Conservation (phyloP, 2,797 vertebrate genomes). For the Gymnothorax reevesii region DNA sequence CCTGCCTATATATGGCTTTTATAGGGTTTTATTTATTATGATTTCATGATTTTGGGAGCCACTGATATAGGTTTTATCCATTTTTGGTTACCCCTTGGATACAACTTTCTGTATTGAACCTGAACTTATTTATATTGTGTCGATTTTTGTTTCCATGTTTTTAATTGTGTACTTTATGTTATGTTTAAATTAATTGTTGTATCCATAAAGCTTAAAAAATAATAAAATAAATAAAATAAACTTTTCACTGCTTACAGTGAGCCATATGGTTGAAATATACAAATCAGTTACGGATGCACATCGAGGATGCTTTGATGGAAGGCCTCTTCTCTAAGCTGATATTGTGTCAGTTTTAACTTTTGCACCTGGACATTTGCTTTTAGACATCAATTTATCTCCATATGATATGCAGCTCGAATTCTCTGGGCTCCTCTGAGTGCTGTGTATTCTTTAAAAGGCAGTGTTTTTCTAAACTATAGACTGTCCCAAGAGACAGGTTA, state of each 20-base stretch:
- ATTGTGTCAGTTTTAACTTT: background rate
- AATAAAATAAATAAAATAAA: too few species aligned
- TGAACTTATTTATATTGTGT: too few species aligned
- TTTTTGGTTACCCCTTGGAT: too few species aligned
- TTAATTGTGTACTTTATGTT: too few species aligned
- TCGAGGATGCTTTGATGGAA: background rate
- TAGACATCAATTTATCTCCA: background rate
- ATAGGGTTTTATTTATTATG: too few species aligned
- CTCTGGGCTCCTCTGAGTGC: background rate
- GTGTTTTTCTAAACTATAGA: background rate
- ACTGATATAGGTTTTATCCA: too few species aligned
- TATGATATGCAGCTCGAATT: background rate
- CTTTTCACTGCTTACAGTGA: background rate
- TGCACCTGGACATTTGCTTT: background rate
- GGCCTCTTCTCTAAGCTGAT: background rate
- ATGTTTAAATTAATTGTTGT: too few species aligned
- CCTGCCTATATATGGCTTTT: too few species aligned
- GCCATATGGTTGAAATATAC: background rate
- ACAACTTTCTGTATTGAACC: too few species aligned
- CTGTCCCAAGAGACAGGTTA: slow-evolving; percentile 47
- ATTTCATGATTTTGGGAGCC: too few species aligned
- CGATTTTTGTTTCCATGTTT: too few species aligned
- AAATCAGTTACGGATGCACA: background rate
- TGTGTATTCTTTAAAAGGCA: background rate
- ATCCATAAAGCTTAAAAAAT: too few species aligned